phyloP scores from a whole-genome alignment of 1,140 invertebrate species.

The Drosophila suzukii region DNA sequence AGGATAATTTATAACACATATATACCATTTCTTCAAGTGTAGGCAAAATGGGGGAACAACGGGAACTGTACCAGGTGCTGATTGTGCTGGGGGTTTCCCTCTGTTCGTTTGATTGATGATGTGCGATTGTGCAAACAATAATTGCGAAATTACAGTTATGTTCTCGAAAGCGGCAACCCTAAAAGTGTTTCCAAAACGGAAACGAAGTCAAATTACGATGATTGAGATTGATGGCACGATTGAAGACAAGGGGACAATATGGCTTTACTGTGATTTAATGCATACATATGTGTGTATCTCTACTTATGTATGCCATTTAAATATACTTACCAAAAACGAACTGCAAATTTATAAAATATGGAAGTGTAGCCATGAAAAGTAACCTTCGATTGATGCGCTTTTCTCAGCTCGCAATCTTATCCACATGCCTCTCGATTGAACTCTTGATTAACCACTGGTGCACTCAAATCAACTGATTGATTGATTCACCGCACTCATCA shows the following conservation, averaged over 20 bases:
- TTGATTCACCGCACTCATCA: constrained; percentile 47
- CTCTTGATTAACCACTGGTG: constrained; percentile 27
- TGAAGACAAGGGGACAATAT: constrained; percentile 5
- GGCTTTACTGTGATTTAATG: constrained; percentile 3
- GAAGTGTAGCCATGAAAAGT: background rate
- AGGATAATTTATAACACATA: no score
- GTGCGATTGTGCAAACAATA: constrained; percentile 51
- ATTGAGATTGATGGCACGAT: constrained; percentile 48
- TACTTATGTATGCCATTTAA: background rate
- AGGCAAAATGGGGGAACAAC: background rate
- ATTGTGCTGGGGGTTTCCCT: constrained; percentile 8
- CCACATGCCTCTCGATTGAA: constrained; percentile 4
- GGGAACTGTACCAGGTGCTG: constrained; percentile 43
- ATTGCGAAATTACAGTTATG: constrained; percentile 54
- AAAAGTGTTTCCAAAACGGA: constrained; percentile 42
- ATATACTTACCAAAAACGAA: background rate
- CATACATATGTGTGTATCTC: background rate
- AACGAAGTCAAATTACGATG: constrained; percentile 33
- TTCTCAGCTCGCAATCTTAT: background rate
- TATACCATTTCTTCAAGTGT: background rate
- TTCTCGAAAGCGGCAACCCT: constrained; percentile 28
- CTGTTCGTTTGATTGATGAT: constrained; percentile 47
- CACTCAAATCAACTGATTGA: constrained; percentile 36
- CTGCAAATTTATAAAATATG: background rate
- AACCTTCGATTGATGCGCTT: constrained; percentile 19